phyloP scores from a whole-genome alignment of 2,888 invertebrate species.

The Orthosia incerta region DNA sequence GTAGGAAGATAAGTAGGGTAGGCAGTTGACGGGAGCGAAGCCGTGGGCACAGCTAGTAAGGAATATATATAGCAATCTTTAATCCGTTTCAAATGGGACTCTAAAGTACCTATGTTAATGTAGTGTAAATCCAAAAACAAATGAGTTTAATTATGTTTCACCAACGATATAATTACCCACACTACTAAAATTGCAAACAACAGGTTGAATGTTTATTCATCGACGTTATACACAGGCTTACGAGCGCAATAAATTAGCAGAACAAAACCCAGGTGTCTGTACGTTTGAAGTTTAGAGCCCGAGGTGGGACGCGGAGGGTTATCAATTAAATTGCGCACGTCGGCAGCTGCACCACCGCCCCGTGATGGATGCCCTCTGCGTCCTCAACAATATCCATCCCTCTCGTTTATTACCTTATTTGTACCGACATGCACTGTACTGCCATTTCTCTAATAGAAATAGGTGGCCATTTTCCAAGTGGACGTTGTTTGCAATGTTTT shows the following conservation, averaged over 20 bases:
- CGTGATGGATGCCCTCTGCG: constrained; percentile 71
- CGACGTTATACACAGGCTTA: constrained; percentile 48
- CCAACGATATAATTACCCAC: constrained; percentile 12
- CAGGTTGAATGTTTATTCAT: constrained; percentile 48
- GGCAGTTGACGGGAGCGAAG: too few species aligned
- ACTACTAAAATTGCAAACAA: constrained; percentile 20
- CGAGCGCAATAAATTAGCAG: constrained; percentile 52
- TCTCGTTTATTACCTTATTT: constrained; percentile 75
- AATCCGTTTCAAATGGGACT: too few species aligned
- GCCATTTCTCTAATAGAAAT: constrained; percentile 60
- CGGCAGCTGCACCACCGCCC: constrained; percentile 61
- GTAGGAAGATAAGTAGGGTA: too few species aligned
- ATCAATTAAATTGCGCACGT: constrained; percentile 73
- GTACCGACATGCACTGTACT: constrained; percentile 61
- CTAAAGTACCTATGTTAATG: not conserved
- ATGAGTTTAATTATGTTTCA: constrained; percentile 15
- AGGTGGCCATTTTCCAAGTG: constrained; percentile 56
- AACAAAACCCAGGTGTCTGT: constrained; percentile 63
- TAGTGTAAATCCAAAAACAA: constrained; percentile 12
- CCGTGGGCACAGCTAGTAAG: too few species aligned
- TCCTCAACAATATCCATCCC: constrained; percentile 69
- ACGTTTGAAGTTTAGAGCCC: constrained; percentile 58
- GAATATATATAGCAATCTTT: too few species aligned
- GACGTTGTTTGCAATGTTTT: constrained; percentile 55
- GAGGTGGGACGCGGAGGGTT: constrained; percentile 53